Conservation (phyloP, 2,888 invertebrate genomes). For the Ceraclea dissimilis region DNA sequence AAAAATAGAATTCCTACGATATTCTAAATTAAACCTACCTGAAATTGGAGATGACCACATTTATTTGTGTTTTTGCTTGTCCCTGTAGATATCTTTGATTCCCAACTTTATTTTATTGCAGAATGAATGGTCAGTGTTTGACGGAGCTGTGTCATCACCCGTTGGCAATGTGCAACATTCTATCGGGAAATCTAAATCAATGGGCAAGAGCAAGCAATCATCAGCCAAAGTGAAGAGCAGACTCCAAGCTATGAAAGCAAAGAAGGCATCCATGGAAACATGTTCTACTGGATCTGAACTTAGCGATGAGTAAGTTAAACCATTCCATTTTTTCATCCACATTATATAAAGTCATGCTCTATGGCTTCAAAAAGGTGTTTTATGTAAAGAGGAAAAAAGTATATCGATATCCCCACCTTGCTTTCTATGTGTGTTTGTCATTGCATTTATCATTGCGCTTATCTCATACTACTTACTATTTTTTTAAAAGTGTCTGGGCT, state of each 20-base stretch:
- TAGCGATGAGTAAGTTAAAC: constrained; percentile 24
- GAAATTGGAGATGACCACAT: too few species aligned
- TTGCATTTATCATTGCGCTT: too few species aligned
- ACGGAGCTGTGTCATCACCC: constrained; percentile 15
- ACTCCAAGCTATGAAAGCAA: constrained; percentile 24
- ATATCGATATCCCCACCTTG: too few species aligned
- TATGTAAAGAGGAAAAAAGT: too few species aligned
- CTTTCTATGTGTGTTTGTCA: too few species aligned
- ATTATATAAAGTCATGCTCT: background rate
- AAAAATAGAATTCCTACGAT: too few species aligned
- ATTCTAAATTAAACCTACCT: too few species aligned
- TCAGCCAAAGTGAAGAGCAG: constrained; percentile 23
- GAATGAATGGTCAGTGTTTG: constrained; percentile 25
- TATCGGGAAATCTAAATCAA: constrained; percentile 1
- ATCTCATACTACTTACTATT: too few species aligned
- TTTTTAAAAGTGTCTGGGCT: too few species aligned
- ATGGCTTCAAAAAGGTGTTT: background rate
- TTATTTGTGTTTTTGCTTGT: too few species aligned
- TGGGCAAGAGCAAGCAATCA: constrained; percentile 20
- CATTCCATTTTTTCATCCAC: background rate
- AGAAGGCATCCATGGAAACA: constrained; percentile 23
- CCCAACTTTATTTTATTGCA: constrained; percentile 16
- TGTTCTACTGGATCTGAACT: constrained; percentile 24
- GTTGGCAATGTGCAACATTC: constrained; percentile 3
- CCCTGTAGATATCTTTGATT: too few species aligned